These are phyloP conservation scores for Phalera bucephala DNA, from an alignment of 2,888 invertebrate genomes.

Conservation along the genomic window DNA sequence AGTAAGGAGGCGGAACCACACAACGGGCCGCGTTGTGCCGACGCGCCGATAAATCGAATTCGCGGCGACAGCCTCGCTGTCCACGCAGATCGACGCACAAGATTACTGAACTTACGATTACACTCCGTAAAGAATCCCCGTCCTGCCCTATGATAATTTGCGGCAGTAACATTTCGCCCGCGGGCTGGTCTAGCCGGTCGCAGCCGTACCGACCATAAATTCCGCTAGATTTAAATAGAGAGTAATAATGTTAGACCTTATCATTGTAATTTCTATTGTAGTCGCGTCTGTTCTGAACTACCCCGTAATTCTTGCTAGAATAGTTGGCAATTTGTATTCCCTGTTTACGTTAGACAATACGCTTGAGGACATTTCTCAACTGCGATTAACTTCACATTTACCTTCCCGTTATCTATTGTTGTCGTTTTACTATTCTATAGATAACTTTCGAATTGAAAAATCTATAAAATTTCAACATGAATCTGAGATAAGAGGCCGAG, in stretches of 20 bases:
- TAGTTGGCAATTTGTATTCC: conserved; percentile 16
- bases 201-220: conserved; percentile 34
- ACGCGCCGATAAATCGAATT: conserved; percentile 64
- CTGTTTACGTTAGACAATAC: conserved; percentile 3
- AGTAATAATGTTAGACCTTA: conserved; percentile 36
- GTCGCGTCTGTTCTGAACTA: conserved; percentile 18
- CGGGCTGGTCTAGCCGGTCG: conserved; percentile 26
- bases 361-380: not conserved
- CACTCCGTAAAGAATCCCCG: conserved; percentile 47
- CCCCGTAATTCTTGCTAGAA: conserved; percentile 16
- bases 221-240: conserved; percentile 39
- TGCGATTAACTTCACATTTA: too few species aligned
- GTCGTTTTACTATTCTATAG: too few species aligned
- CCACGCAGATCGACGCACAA: conserved; percentile 56
- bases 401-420: too few species aligned
- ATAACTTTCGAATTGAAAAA: too few species aligned
- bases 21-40: conserved; percentile 66
- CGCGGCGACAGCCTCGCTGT: conserved; percentile 66
- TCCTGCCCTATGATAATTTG: conserved; percentile 38
- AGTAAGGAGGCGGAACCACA: conserved; percentile 64
- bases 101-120: conserved; percentile 61
- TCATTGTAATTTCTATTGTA: conserved; percentile 40
- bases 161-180: conserved; percentile 34
- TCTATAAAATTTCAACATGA: not conserved
- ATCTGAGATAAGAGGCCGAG: not conserved